Conservation (phyloP, 2,797 vertebrate genomes). For the Sebastes itinus region DNA sequence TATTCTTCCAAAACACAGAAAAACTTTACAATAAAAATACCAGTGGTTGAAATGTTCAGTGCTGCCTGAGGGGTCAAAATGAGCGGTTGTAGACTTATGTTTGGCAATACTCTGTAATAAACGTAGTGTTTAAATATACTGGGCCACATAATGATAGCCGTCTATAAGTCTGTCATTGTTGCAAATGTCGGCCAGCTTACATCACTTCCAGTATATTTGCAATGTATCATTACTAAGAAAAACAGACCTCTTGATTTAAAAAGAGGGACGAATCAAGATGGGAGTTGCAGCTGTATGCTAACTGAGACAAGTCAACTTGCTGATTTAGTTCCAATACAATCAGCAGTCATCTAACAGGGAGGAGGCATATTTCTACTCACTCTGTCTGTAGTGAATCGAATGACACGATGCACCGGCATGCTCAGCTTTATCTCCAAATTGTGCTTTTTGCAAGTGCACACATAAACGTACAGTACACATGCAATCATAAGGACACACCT, state of each 20-base stretch:
- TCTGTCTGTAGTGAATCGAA: background rate
- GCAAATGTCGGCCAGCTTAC: conserved; percentile 26
- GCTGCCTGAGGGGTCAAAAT: background rate
- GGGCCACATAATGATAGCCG: conserved; percentile 39
- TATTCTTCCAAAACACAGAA: background rate
- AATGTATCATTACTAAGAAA: conserved; percentile 30
- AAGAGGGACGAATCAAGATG: conserved; percentile 4
- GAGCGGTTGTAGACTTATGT: conserved; percentile 6
- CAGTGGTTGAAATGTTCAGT: background rate
- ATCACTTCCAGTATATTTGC: conserved; percentile 27
- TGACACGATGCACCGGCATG: background rate
- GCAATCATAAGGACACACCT: conserved; percentile 80
- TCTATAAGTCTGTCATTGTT: conserved; percentile 28
- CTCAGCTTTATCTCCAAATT: background rate
- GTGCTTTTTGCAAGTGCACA: background rate
- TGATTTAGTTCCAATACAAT: background rate
- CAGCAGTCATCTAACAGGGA: background rate
- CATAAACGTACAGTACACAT: background rate
- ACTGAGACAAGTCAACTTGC: background rate
- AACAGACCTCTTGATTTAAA: conserved; percentile 19
- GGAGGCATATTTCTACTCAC: background rate
- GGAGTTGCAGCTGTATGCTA: conserved; percentile 14
- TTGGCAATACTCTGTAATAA: conserved; percentile 30
- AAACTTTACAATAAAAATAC: background rate
- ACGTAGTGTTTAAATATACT: conserved; percentile 24